Conservation (phyloP, 1,140 invertebrate species). For the Druon quercuslanigerum region DNA sequence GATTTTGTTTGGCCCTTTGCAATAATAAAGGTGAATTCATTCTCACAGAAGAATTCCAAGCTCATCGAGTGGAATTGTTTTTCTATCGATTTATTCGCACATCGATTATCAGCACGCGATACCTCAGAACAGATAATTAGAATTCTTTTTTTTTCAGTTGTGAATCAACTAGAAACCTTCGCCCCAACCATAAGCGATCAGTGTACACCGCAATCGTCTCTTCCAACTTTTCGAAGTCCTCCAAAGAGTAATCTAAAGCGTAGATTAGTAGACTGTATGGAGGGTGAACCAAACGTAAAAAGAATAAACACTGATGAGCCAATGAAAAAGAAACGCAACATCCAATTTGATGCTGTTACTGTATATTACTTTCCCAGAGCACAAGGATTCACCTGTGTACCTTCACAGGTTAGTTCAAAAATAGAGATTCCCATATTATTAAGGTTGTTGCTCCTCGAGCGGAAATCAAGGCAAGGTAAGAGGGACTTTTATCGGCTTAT, state of each 20-base stretch:
- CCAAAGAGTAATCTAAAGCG: conserved; percentile 78
- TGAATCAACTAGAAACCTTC: conserved; percentile 20
- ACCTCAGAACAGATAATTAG: conserved; percentile 10
- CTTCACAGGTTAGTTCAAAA: conserved; percentile 82
- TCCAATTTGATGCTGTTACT: conserved; percentile 94
- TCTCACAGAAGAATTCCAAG: neutral
- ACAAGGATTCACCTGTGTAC: conserved; percentile 98
- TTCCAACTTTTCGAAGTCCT: conserved; percentile 57
- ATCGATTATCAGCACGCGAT: conserved; percentile 51
- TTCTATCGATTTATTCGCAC: conserved; percentile 38
- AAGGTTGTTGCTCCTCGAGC: conserved; percentile 18
- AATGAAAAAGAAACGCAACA: conserved; percentile 83
- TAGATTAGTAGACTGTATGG: conserved; percentile 69
- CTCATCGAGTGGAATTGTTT: conserved; percentile 1
- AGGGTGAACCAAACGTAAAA: conserved; percentile 73
- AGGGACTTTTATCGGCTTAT: neutral
- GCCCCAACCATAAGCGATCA: conserved; percentile 30
- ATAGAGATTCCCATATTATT: neutral
- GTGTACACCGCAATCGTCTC: conserved; percentile 44
- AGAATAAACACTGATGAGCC: conserved; percentile 66
- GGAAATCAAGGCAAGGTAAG: too few species aligned
- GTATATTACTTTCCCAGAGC: conserved; percentile 96
- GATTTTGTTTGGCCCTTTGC: neutral
- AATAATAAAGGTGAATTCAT: neutral
- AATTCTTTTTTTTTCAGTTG: conserved; percentile 13